Evolutionary conservation across 2,888 invertebrate genomes (phyloP).

Genomic region (Trachelus iudaicus): DNA sequence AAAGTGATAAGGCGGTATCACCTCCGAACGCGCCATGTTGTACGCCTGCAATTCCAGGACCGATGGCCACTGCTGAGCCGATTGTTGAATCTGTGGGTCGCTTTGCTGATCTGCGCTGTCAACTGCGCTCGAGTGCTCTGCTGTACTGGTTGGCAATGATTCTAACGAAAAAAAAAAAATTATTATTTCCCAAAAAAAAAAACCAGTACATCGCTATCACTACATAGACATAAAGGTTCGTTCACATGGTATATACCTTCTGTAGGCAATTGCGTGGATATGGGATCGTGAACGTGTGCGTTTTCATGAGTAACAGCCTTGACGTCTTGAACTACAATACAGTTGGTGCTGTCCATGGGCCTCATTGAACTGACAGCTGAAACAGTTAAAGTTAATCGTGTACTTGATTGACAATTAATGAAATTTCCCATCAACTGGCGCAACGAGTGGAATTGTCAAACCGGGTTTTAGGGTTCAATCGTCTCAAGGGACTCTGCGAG

Average conservation of each 20-base stretch:
- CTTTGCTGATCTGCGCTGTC: slow-evolving; percentile 69
- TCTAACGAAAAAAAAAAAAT: slow-evolving; percentile 66
- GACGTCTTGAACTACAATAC: slow-evolving; percentile 89
- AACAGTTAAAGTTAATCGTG: slow-evolving; percentile 63
- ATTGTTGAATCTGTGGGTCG: slow-evolving; percentile 76
- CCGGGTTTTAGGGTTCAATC: neutral
- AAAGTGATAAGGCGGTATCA: slow-evolving; percentile 90
- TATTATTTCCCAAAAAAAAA: neutral
- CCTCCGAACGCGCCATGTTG: slow-evolving; percentile 85
- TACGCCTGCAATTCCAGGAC: slow-evolving; percentile 85
- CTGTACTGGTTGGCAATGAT: slow-evolving; percentile 78
- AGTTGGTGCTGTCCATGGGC: slow-evolving; percentile 88
- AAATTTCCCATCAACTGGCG: neutral
- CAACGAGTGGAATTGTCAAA: neutral
- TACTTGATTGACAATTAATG: neutral
- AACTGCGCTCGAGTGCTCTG: slow-evolving; percentile 73
- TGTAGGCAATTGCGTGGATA: slow-evolving; percentile 77
- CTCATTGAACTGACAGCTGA: slow-evolving; percentile 91
- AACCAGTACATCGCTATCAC: slow-evolving; percentile 4
- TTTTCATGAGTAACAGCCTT: slow-evolving; percentile 90
- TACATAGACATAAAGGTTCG: slow-evolving; percentile 7
- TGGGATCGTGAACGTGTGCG: slow-evolving; percentile 78
- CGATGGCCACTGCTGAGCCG: slow-evolving; percentile 82
- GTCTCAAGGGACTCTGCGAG: fast-evolving
- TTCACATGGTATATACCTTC: slow-evolving; percentile 68